Evolutionary conservation across 2,113 vertebrate genomes (phyloP), one percentile per base, ranked within the genome.

Genomic region (Vombatus ursinus): DNA sequence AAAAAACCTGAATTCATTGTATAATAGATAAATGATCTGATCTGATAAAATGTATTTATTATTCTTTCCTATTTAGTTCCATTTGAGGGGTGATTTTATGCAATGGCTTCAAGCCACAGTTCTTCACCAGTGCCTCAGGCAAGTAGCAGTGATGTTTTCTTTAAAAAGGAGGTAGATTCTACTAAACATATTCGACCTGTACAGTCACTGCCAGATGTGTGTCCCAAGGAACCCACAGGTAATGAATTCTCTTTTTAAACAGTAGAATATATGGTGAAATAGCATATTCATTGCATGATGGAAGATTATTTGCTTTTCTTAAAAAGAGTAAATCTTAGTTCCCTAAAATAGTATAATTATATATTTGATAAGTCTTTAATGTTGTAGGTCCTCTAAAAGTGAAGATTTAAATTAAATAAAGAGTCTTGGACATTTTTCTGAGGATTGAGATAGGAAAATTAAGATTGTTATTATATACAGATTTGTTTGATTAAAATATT

Each of bases 221-320:
- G 99, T 97, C 99, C 99, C 93, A 99, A 99, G 98, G 99, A 99
- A 94, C 99, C 99, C 94, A 99, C 99, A 95, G 99, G 99, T 99
- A 98, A 98, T 3, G 2, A 0, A 24, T 14, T 68, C 22, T 50
- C 61, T 51, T 61, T 50, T 95, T 95, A 94, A 84, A 84, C 6
- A 84, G 19, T 23, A 90, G 68, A 50, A 96, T 97, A 95, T 96
- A 51, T 96, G 7, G 19, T 84, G n/a, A 84, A 84, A 84, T 97
- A 90, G 94, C 31, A 95, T 52, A 52, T 94, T 97, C 90, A 94
- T 53, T 91, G 89, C 95, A 4, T 93, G 95, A 84, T 96, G 26
- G 95, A 3, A 25, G 92, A 96, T 91, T 16, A 89, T 91, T 52
- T 93, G 95, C 25, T 94, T 92, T 89, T 37, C 25, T 94, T 57